Evolutionary conservation across 2,113 vertebrate species (phyloP).

Genomic region (Picathartes gymnocephalus): DNA sequence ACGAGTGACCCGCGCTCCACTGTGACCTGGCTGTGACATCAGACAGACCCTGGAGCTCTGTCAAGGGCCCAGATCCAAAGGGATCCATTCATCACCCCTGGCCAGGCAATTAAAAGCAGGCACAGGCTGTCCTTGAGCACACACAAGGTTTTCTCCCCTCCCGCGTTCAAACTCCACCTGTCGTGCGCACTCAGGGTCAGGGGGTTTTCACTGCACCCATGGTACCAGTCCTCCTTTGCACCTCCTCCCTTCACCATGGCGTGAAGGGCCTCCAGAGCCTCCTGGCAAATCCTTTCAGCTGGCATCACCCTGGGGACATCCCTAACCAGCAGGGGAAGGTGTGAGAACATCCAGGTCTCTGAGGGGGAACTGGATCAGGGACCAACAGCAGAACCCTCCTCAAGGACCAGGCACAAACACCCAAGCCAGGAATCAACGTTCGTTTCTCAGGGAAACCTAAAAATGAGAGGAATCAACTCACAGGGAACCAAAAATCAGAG

Average conservation of each 20-base stretch:
- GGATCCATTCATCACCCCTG: neutral
- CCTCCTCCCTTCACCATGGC: fast-evolving
- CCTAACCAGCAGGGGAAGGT: fast-evolving
- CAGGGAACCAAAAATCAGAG: neutral
- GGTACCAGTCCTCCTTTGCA: neutral
- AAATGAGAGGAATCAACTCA: neutral
- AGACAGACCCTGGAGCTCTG: no score
- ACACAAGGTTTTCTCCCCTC: fast-evolving
- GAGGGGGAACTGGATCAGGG: neutral
- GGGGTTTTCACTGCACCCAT: fast-evolving
- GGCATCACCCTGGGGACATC: neutral
- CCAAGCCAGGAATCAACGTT: fast-evolving
- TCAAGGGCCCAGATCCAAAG: neutral
- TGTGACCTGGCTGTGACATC: neutral
- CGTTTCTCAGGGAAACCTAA: neutral
- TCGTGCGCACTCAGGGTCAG: fast-evolving
- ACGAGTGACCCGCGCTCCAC: fast-evolving
- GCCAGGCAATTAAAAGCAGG: neutral
- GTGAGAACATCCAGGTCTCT: neutral
- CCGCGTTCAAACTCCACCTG: fast-evolving
- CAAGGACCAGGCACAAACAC: fast-evolving
- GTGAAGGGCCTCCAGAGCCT: neutral
- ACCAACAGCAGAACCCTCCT: neutral
- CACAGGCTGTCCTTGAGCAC: neutral
- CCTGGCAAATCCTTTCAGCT: neutral